These are phyloP conservation scores for Volucella inanis DNA, from an alignment of 2,888 invertebrate genomes.

Conservation along the genomic window DNA sequence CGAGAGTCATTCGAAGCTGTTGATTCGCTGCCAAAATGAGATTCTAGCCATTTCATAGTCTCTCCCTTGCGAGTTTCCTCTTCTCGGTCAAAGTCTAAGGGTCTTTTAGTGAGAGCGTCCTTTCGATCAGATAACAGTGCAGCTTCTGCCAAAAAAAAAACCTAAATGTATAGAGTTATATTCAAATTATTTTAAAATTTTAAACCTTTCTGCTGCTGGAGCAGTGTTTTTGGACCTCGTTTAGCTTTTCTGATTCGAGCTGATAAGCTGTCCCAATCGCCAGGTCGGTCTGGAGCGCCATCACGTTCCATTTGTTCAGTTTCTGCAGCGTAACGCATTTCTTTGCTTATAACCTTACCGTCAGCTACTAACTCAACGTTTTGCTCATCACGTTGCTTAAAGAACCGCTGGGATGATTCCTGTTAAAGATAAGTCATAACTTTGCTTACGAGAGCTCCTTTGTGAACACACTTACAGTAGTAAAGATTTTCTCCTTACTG, in stretches of 20 bases:
- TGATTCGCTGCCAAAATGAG: conserved; percentile 94
- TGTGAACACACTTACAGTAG: conserved; percentile 77
- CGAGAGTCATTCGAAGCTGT: conserved; percentile 87
- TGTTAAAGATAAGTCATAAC: conserved; percentile 63
- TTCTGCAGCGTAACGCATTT: conserved; percentile 91
- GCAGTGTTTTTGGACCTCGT: conserved; percentile 83
- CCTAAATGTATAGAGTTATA: conserved; percentile 31
- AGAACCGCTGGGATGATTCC: conserved; percentile 86
- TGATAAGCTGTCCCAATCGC: conserved; percentile 91
- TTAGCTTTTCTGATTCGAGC: conserved; percentile 89
- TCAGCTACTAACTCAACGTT: conserved; percentile 92
- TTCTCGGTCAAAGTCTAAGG: conserved; percentile 93
- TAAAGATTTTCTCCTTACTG: conserved; percentile 80
- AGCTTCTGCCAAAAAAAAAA: conserved; percentile 78
- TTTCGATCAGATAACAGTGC: conserved; percentile 86
- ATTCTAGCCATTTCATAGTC: conserved; percentile 95
- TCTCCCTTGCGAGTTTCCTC: conserved; percentile 95
- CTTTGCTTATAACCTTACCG: conserved; percentile 91
- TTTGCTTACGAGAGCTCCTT: not conserved
- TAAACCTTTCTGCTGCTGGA: conserved; percentile 84
- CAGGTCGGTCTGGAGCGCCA: conserved; percentile 87
- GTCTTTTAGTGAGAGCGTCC: conserved; percentile 91
- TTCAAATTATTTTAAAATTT: not conserved
- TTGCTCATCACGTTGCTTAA: conserved; percentile 91
- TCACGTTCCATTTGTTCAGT: conserved; percentile 91